Evolutionary conservation across 2,113 vertebrate genomes (phyloP).

Genomic region (Scomber japonicus): DNA sequence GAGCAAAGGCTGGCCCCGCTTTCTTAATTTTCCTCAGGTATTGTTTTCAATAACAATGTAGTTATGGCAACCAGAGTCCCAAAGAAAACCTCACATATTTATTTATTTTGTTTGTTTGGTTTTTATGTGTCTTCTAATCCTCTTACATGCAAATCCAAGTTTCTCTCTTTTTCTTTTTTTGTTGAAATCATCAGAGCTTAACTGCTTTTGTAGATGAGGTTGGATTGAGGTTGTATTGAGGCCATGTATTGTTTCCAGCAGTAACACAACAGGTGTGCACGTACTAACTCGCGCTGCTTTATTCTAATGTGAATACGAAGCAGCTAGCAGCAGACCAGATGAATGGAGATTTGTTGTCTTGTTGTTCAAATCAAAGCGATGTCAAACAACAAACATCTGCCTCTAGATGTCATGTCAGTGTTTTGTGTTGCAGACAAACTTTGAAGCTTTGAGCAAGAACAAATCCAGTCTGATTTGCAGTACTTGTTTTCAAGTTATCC

Average conservation of each 20-base stretch:
- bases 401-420: too few species aligned
- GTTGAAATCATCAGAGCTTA: not conserved
- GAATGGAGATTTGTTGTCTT: not conserved
- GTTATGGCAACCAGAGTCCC: constrained; percentile 84
- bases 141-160: constrained; percentile 14
- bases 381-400: not conserved
- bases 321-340: not conserved
- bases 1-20: constrained; percentile 80
- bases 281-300: not conserved
- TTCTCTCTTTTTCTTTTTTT: not conserved
- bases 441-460: too few species aligned
- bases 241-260: not conserved
- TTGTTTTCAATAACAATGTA: constrained; percentile 90
- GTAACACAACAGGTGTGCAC: not conserved
- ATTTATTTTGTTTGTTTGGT: constrained; percentile 32
- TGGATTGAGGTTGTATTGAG: too few species aligned
- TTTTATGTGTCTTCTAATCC: constrained; percentile 24
- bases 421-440: too few species aligned
- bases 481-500: too few species aligned
- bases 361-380: not conserved
- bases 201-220: not conserved
- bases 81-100: constrained; percentile 58
- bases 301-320: not conserved
- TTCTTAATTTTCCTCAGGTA: constrained; percentile 84
- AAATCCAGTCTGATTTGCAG: too few species aligned